These are phyloP conservation scores for Coccyzus lansbergi DNA, from an alignment of 2,797 vertebrate species.

Conservation along the genomic window DNA sequence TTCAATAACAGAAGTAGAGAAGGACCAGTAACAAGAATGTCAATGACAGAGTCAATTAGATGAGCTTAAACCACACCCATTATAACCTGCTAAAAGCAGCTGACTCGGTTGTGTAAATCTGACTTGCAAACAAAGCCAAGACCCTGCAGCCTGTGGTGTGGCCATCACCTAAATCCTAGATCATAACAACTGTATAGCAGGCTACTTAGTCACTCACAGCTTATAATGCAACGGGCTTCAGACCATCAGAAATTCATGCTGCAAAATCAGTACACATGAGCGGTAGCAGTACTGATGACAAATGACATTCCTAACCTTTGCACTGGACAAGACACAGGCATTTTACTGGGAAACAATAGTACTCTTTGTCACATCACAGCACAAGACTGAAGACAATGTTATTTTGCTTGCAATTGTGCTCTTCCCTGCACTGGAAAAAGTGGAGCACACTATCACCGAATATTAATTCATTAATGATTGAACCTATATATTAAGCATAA, in stretches of 20 bases:
- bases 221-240: not conserved
- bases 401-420: not conserved
- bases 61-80: not conserved
- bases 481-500: not conserved
- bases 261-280: not conserved
- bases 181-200: not conserved
- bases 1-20: not conserved
- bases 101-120: not conserved
- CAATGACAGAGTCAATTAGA: not conserved
- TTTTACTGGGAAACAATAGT: slow-evolving; percentile 15
- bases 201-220: not conserved
- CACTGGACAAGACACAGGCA: not conserved
- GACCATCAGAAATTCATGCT: not conserved
- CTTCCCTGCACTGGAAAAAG: not conserved
- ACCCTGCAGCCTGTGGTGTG: not conserved
- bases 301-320: not conserved
- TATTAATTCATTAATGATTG: not conserved
- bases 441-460: not conserved
- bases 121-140: not conserved
- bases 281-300: not conserved
- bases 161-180: not conserved
- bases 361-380: slow-evolving; percentile 10
- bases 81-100: not conserved
- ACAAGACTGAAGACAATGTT: not conserved
- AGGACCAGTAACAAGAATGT: not conserved